Conservation (phyloP, 2,113 vertebrate genomes). For the Pelvicachromis taeniatus region DNA sequence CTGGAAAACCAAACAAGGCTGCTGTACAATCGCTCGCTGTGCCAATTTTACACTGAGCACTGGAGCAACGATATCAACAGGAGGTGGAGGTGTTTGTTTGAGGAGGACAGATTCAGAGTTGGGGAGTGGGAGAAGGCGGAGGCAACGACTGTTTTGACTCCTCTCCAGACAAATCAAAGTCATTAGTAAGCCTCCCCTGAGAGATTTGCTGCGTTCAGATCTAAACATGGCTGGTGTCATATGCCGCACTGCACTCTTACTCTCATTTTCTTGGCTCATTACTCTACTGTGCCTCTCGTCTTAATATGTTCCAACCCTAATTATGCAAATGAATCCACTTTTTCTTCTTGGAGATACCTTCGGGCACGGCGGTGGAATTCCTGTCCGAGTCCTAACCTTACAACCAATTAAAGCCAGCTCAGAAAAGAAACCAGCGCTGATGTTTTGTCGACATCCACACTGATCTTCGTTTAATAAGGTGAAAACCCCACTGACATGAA, state of each 20-base stretch:
- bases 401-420: neutral
- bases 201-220: neutral
- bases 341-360: conserved; percentile 26
- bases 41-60: neutral
- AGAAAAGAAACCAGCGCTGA: neutral
- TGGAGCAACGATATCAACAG: neutral
- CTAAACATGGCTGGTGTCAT: conserved; percentile 49
- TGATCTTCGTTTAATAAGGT: conserved; percentile 41
- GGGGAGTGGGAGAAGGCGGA: neutral
- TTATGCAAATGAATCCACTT: conserved; percentile 46
- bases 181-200: conserved; percentile 35
- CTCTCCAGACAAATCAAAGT: conserved; percentile 37
- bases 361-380: neutral
- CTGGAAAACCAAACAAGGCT: conserved; percentile 52
- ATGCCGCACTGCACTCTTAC: conserved; percentile 11
- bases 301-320: conserved; percentile 35
- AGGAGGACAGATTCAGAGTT: neutral
- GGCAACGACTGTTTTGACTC: conserved; percentile 26
- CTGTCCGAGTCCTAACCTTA: neutral
- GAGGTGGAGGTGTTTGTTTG: conserved; percentile 11
- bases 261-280: conserved; percentile 50
- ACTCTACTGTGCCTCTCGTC: conserved; percentile 27
- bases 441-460: conserved; percentile 1
- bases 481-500: conserved; percentile 14
- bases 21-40: neutral